These are phyloP conservation scores for Mesochorus sp. DNA, from an alignment of 2,888 invertebrate genomes.

Conservation along the genomic window DNA sequence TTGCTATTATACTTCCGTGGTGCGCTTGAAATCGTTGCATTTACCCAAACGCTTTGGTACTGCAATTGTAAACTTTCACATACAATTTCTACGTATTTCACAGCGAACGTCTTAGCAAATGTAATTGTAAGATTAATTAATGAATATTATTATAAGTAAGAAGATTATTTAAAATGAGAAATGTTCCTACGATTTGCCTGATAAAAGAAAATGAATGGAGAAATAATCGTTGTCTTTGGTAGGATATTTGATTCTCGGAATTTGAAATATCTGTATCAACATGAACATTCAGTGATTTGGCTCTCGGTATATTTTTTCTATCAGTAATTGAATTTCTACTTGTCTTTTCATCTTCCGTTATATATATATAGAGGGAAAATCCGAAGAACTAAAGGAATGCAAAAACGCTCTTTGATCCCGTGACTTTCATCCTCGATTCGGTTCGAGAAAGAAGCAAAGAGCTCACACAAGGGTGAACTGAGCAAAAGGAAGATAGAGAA, in stretches of 20 bases:
- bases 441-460: not conserved
- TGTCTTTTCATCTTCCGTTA: not conserved
- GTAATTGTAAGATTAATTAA: not conserved
- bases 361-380: not conserved
- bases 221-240: too few species aligned
- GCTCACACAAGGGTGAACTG: not conserved
- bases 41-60: not conserved
- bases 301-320: too few species aligned
- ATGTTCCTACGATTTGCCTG: too few species aligned
- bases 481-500: not conserved
- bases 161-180: too few species aligned
- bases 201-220: too few species aligned
- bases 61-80: conserved; percentile 3
- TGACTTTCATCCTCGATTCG: conserved; percentile 22
- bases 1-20: not conserved
- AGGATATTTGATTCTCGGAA: too few species aligned
- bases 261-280: too few species aligned
- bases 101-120: not conserved
- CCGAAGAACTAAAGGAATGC: conserved; percentile 23
- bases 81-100: not conserved
- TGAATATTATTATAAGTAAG: too few species aligned
- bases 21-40: conserved; percentile 9
- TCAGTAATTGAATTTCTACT: not conserved
- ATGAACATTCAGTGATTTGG: too few species aligned
- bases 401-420: conserved; percentile 32